Evolutionary conservation across 1,140 invertebrate genomes (phyloP).

Genomic region (Triops longicaudatus): DNA sequence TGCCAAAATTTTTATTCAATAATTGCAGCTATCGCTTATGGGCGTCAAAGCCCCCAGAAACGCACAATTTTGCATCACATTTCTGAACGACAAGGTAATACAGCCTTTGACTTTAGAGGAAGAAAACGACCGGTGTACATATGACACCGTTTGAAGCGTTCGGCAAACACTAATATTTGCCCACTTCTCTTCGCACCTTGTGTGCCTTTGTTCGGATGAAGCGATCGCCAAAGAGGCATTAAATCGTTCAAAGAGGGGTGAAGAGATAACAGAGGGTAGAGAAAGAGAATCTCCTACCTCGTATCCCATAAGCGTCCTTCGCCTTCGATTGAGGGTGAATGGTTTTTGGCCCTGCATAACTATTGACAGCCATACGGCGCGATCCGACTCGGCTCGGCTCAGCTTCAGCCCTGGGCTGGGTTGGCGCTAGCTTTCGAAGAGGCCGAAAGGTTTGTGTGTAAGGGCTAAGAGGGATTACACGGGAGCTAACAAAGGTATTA

Average conservation of each 20-base stretch:
- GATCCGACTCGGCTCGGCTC: too few species aligned
- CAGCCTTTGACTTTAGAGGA: neutral
- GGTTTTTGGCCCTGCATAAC: too few species aligned
- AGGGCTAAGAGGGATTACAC: conserved; percentile 10
- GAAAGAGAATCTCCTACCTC: neutral
- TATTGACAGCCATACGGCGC: too few species aligned
- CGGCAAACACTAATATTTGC: neutral
- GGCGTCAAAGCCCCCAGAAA: too few species aligned
- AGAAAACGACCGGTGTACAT: neutral
- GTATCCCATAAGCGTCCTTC: neutral
- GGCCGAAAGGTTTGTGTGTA: neutral
- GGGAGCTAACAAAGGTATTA: conserved; percentile 12
- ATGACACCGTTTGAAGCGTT: neutral
- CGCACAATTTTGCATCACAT: too few species aligned
- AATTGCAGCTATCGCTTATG: too few species aligned
- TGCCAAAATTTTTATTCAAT: neutral
- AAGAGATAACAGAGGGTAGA: neutral
- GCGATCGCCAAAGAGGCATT: conserved; percentile 1
- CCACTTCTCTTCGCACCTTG: conserved; percentile 10
- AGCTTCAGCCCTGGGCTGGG: neutral
- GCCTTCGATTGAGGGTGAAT: too few species aligned
- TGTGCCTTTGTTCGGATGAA: neutral
- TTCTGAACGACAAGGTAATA: too few species aligned
- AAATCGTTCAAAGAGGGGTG: neutral
- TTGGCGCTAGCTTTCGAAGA: neutral